Evolutionary conservation across 2,113 vertebrate species (phyloP).

Genomic region (Thamnophis sirtalis): DNA sequence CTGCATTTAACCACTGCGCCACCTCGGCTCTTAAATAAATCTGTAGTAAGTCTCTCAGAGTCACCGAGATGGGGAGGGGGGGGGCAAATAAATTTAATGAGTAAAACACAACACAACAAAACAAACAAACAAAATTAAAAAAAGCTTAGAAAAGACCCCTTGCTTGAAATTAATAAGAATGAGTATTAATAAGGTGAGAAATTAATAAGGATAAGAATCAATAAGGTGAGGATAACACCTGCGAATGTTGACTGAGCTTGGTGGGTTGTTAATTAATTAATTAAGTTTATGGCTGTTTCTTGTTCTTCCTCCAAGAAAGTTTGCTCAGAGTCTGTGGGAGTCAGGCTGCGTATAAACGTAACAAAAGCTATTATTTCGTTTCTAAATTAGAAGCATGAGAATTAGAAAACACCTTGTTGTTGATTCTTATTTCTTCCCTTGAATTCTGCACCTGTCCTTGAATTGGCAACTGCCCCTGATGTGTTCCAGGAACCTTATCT

Average conservation of each 20-base stretch:
- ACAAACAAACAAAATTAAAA: too few species aligned
- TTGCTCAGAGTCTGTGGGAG: background rate
- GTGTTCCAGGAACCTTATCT: conserved; percentile 21
- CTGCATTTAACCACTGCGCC: too few species aligned
- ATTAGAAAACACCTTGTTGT: background rate
- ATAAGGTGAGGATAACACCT: background rate
- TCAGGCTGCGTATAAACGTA: background rate
- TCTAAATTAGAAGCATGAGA: background rate
- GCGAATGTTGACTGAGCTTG: background rate
- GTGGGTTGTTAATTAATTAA: background rate
- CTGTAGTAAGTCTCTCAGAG: background rate
- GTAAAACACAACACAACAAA: too few species aligned
- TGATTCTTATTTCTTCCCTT: background rate
- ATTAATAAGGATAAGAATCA: too few species aligned
- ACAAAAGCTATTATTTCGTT: background rate
- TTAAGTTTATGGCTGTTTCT: background rate
- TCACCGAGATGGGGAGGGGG: background rate
- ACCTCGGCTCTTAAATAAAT: too few species aligned
- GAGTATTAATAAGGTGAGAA: too few species aligned
- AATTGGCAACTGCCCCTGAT: background rate
- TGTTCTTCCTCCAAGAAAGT: too few species aligned
- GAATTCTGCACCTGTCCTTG: conserved; percentile 3
- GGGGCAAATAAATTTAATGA: background rate
- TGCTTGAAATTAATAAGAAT: background rate
- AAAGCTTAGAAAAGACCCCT: background rate